Evolutionary conservation across 2,797 vertebrate genomes (phyloP).

Genomic region (Lycodopsis pacificus): DNA sequence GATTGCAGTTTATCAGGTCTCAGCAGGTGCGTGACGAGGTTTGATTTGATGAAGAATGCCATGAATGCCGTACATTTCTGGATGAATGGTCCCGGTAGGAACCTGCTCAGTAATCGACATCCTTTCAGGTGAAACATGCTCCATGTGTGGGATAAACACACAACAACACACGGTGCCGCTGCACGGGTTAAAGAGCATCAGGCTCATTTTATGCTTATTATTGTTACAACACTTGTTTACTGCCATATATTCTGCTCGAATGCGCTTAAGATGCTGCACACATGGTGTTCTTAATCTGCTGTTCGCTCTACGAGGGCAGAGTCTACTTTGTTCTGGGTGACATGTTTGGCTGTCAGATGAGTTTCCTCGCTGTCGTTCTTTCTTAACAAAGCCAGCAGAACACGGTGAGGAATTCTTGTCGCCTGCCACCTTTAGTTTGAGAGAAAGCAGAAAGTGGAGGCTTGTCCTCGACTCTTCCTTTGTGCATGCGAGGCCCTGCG

Average conservation of each 20-base stretch:
- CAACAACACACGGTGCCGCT: not conserved
- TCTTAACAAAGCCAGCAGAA: slow-evolving; percentile 6
- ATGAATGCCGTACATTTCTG: slow-evolving; percentile 11
- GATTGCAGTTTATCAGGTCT: slow-evolving; percentile 28
- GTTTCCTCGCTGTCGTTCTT: slow-evolving; percentile 5
- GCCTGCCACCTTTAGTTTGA: slow-evolving; percentile 10
- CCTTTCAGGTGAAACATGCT: slow-evolving; percentile 1
- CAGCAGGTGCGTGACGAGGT: slow-evolving; percentile 26
- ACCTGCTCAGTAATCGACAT: not conserved
- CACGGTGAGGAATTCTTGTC: not conserved
- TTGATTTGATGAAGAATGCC: not conserved
- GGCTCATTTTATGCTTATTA: not conserved
- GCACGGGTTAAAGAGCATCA: not conserved
- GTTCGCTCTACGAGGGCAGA: not conserved
- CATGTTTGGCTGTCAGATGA: slow-evolving; percentile 6
- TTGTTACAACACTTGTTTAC: not conserved
- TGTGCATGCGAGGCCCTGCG: slow-evolving; percentile 66
- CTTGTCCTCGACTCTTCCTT: slow-evolving; percentile 57
- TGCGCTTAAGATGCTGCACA: not conserved
- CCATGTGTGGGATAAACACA: not conserved
- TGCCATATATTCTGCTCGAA: not conserved
- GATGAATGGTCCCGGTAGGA: not conserved
- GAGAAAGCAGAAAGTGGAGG: not conserved
- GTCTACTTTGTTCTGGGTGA: not conserved
- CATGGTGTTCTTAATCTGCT: not conserved